These are phyloP conservation scores for Mesocricetus auratus DNA, from an alignment of 2,113 vertebrate genomes.

Conservation along the genomic window DNA sequence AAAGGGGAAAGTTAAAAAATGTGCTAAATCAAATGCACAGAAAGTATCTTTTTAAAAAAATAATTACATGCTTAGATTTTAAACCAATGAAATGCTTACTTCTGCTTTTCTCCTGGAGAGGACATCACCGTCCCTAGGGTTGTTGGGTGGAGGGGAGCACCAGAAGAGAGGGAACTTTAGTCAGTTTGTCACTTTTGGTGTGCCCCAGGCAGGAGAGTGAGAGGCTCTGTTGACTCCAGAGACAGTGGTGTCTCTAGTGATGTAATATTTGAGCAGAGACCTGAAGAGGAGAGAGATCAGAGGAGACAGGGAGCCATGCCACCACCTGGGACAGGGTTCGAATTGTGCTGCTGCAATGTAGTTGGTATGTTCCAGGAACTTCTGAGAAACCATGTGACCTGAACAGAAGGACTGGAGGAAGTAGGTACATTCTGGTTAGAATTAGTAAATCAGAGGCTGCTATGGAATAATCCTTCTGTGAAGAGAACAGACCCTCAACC, in stretches of 20 bases:
- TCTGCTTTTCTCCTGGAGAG: not conserved
- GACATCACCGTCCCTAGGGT: not conserved
- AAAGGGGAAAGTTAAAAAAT: not conserved
- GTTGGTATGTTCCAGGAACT: not conserved
- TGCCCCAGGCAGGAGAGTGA: not conserved
- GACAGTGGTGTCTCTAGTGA: not conserved
- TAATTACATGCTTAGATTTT: not conserved
- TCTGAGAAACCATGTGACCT: not conserved
- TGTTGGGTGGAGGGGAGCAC: not conserved
- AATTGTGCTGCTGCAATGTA: not conserved
- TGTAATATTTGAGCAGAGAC: not conserved
- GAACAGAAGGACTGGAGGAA: not conserved
- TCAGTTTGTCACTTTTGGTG: not conserved
- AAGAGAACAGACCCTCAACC: too few species aligned
- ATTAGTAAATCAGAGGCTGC: not conserved
- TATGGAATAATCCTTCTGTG: too few species aligned
- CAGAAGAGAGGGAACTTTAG: not conserved
- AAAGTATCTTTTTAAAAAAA: not conserved
- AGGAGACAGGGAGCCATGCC: not conserved
- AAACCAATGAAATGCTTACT: not conserved
- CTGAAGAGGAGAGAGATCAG: not conserved
- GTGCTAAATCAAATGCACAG: not conserved
- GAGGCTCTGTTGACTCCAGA: not conserved
- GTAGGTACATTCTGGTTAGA: not conserved
- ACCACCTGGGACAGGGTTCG: not conserved